Base-by-base conservation (phyloP, 2,888 invertebrate species). In the Pachymerium ferrugineum region DNA sequence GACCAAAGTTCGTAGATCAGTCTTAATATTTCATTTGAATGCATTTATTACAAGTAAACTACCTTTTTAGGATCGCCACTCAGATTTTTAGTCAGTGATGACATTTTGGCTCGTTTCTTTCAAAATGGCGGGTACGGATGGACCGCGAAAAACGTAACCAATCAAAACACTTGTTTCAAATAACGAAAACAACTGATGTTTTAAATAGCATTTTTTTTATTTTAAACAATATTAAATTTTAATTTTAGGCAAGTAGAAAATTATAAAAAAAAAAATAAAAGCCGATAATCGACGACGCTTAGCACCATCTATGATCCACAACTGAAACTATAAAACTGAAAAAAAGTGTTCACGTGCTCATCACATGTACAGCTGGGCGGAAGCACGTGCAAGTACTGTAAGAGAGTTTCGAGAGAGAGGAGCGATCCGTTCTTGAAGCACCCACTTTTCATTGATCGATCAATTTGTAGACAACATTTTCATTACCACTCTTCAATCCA, bases 41-140 rank as follows among this genome's bases (percentile, higher is more conserved):
- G n/a, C n/a, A n/a, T n/a, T n/a, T n/a, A n/a, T n/a, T n/a, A n/a
- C n/a, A n/a, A n/a, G 35, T 10, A 35, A 35, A 12, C 3, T 67
- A 67, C 67, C 67, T 67, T 67, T 16, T 67, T 67, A 3, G 22
- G 3, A 3, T 67, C 67, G 14, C 28, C 19, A 4, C 3, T 28
- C 67, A 12, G 22, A 4, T 6, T 67, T 25, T 67, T 67, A 12
- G 67, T 22, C 22, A 22, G 14, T 22, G 22, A 22, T 67, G 67
- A 67, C 67, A 67, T 67, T 67, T 67, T 67, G 67, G 19, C 22
- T 67, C 28, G 10, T 67, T 67, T 67, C 67, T 67, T 67, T 67
- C 67, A 67, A 67, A 67, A 67, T 67, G 67, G 67, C 67, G 67
- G 67, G 67, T 28, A 25, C 22, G 4, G 22, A 25, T 67, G 28